Evolutionary conservation across 1,140 invertebrate genomes (phyloP), one percentile per base, ranked within the genome.

Genomic region (Micrasema longulum): DNA sequence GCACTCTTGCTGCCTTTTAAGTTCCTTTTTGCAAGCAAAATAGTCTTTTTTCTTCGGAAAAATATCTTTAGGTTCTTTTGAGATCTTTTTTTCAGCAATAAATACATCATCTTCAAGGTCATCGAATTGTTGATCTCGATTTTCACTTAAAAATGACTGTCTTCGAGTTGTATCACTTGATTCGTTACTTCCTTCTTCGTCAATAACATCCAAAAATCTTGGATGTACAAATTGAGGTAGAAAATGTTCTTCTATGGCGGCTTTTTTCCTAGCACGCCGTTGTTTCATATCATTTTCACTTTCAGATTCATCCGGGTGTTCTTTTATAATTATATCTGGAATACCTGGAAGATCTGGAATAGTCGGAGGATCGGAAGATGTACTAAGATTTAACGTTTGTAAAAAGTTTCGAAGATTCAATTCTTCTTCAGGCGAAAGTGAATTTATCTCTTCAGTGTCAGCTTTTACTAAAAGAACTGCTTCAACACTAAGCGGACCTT

Each of bases 131-230:
- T 81, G 83, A 77, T 83, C 82, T 76, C 77, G 83, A 64, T 79
- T 82, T 45, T 83, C 83, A 75, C 75, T 82, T 67, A 84, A 78
- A 71, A 81, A 80, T 14, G 83, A 84, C 35, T 84, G 83, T 22
- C 83, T 78, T 50, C 81, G 77, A 10, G 83, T 83, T 22, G 80
- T 78, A 78, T 83, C 74, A 77, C 84, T 84, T 73, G 89, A 82
- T 80, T 90, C 80, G 69, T 80, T 77, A 84, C 85, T 90, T 3
- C 84, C 86, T 80, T 91, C 90, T 78, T 92, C 90, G 75, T 88
- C 86, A 76, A 92, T 92, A 1, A 91, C 89, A 70, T 89, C 89
- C 66, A 92, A 83, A 62, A 85, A 87, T 77, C 89, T 84, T 18
- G 87, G 87, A 71, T 87, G 84, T 45, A 87, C 83, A 12, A 83